Evolutionary conservation across 2,113 vertebrate species (phyloP).

Genomic region (Scatophagus argus): DNA sequence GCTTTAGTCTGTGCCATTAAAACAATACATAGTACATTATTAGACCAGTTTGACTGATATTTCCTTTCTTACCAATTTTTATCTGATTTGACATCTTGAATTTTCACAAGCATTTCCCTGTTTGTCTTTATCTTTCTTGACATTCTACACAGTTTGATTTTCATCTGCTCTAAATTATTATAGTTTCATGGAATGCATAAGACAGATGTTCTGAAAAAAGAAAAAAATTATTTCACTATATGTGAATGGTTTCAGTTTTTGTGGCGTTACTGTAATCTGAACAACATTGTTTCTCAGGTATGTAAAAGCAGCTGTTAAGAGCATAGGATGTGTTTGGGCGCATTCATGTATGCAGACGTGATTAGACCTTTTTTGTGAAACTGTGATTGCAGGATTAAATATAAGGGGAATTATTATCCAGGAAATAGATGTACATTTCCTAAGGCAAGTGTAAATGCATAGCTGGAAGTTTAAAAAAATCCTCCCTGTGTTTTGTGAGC

Average conservation of each 20-base stretch:
- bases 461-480: not conserved
- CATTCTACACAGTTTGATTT: slow-evolving; percentile 12
- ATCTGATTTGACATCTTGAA: not conserved
- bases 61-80: not conserved
- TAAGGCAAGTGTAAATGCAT: not conserved
- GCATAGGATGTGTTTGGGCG: not conserved
- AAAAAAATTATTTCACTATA: too few species aligned
- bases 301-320: not conserved
- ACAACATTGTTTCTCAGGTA: not conserved
- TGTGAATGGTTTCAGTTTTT: not conserved
- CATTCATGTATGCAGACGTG: not conserved
- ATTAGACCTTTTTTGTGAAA: not conserved
- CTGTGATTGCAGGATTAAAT: too few species aligned
- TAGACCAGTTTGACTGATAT: too few species aligned
- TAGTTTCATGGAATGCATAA: slow-evolving; percentile 5
- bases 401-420: too few species aligned
- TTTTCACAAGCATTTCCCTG: not conserved
- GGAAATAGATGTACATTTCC: not conserved
- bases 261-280: not conserved
- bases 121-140: not conserved
- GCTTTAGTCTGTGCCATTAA: too few species aligned
- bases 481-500: not conserved
- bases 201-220: too few species aligned
- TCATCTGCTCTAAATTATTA: slow-evolving; percentile 25
- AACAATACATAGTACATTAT: too few species aligned